These are phyloP conservation scores for Rallus crepitans DNA, from an alignment of 2,797 vertebrate species.

Conservation along the genomic window DNA sequence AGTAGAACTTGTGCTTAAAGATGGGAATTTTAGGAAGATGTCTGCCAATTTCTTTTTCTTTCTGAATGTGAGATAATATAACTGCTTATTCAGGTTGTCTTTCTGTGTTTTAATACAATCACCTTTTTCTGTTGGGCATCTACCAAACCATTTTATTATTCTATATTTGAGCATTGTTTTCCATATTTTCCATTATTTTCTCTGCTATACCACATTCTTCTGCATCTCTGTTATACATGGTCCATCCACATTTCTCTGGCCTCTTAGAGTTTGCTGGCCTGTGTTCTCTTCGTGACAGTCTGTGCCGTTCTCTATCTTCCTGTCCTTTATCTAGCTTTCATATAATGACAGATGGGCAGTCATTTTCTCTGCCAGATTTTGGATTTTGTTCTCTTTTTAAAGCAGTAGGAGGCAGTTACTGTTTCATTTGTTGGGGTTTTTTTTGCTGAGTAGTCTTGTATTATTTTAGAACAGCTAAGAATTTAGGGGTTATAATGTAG, in stretches of 20 bases:
- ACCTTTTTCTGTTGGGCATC: neutral
- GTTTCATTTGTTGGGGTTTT: neutral
- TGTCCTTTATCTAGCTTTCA: neutral
- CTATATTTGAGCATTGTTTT: rapidly evolving
- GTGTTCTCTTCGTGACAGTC: neutral
- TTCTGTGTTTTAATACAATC: neutral
- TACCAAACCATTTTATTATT: neutral
- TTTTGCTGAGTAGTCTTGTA: neutral
- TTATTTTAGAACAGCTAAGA: neutral
- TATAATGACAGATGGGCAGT: constrained; percentile 15
- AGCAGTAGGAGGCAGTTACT: neutral
- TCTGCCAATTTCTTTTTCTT: neutral
- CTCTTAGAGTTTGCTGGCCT: neutral
- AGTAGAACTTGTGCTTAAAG: neutral
- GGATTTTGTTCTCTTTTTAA: neutral
- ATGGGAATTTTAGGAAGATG: neutral
- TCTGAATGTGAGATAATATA: neutral
- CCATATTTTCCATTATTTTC: neutral
- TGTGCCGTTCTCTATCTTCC: neutral
- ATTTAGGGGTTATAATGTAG: neutral
- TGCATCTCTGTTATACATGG: neutral
- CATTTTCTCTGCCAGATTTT: neutral
- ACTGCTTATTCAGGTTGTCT: neutral
- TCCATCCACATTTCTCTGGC: neutral
- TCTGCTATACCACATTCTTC: neutral